Evolutionary conservation across 2,888 invertebrate species (phyloP), one percentile per base, ranked within the genome.

Genomic region (Ochropleura plecta): DNA sequence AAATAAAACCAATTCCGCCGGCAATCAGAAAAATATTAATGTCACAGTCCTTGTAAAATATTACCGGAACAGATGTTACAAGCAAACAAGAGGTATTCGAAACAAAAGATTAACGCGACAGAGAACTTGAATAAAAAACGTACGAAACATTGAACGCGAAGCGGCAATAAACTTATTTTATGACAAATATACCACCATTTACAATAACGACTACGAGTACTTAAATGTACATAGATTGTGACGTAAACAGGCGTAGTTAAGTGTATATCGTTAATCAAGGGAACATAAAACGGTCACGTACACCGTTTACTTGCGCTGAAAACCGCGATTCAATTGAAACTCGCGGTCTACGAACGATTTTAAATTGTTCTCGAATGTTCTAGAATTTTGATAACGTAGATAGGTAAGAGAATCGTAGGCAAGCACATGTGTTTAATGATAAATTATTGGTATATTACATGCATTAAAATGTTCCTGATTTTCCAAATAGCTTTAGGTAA

Each of bases 51-150:
- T 93, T 91, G 92, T 93, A 94, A 94, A 94, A 94, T 93, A 95
- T 94, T 90, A 86, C 91, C 83, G 78, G 85, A 92, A 91, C 95
- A 95, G 94, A 93, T 94, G 94, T 92, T 94, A 90, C 92, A 86
- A 87, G 86, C 88, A 88, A 90, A 90, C 90, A 92, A 90, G 90
- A 90, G 91, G 90, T 91, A 89, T 91, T 91, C 87, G 90, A 86
- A 91, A 92, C 91, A 90, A 92, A 30, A 93, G 93, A 94, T 93
- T 94, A 94, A 94, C 92, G 92, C 63, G 82, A 89, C 88, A 88
- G 84, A 86, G 81, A 88, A 90, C 87, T 89, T 89, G 83, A 86
- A 88, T 83, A 83, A 88, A 57, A 93, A 78, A 74, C 53, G 44
- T 49, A 74, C 86, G 88, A 87, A 84, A 88, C 88, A 89, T 40